Evolutionary conservation across 2,113 vertebrate species (phyloP).

Genomic region (Lepidothrix coronata): DNA sequence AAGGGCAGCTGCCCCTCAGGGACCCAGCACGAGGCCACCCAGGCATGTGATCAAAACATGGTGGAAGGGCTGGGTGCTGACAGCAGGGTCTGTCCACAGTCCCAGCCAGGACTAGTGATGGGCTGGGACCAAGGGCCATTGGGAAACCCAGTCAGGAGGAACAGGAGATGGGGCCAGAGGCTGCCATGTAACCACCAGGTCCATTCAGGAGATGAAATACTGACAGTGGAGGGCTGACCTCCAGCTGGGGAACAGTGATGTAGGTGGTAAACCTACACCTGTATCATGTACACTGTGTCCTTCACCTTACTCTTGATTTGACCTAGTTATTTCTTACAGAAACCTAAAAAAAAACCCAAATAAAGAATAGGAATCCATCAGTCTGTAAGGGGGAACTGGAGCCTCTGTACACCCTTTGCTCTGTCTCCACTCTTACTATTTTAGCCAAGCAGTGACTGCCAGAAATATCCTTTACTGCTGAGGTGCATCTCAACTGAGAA

Average conservation of each 20-base stretch:
- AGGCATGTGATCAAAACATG: too few species aligned
- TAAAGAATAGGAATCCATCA: background rate
- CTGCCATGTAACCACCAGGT: background rate
- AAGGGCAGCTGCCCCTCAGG: too few species aligned
- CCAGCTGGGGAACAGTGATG: too few species aligned
- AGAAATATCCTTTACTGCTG: background rate
- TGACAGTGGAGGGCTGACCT: background rate
- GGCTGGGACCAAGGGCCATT: too few species aligned
- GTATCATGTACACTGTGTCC: background rate
- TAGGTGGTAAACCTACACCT: background rate
- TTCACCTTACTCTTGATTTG: background rate
- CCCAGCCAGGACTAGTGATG: background rate
- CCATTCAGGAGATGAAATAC: background rate
- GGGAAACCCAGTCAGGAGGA: background rate
- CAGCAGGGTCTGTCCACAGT: background rate
- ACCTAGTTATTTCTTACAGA: background rate
- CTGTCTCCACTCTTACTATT: background rate
- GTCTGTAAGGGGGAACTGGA: background rate
- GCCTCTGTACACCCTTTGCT: background rate
- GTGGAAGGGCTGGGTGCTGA: background rate
- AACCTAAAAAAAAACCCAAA: background rate
- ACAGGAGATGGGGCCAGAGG: background rate
- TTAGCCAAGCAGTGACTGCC: background rate
- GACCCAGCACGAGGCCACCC: background rate
- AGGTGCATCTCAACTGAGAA: background rate